Evolutionary conservation across 37 sponge, comb jelly and placozoan genomes (phyloP).

Genomic region (Diacarnus erythraeanus): DNA sequence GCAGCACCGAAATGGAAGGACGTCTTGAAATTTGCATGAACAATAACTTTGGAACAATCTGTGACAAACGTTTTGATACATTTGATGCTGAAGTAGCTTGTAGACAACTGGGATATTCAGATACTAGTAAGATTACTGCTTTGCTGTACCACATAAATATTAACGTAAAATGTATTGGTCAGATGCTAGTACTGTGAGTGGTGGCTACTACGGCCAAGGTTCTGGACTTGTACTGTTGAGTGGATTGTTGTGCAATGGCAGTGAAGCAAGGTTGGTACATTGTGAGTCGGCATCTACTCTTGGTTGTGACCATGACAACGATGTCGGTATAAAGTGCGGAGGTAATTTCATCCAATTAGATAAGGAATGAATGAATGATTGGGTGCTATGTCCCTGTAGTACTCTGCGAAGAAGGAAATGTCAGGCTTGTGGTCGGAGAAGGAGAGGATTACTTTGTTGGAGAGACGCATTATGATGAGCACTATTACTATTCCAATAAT

Average conservation of each 20-base stretch:
- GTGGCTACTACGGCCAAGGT: background rate
- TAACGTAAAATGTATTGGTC: slow-evolving; percentile 6
- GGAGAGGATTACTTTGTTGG: slow-evolving; percentile 12
- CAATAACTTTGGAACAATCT: background rate
- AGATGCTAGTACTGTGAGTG: background rate
- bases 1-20: background rate
- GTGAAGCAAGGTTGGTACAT: background rate
- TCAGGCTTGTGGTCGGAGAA: slow-evolving; percentile 19
- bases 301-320: slow-evolving; percentile 3
- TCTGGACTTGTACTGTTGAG: background rate
- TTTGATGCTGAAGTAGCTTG: slow-evolving; percentile 6
- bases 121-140: background rate
- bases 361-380: background rate
- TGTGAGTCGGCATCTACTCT: background rate
- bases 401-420: slow-evolving; percentile 8
- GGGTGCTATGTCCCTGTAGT: slow-evolving; percentile 6
- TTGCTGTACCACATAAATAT: no score
- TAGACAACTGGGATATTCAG: slow-evolving; percentile 9
- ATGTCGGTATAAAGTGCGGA: slow-evolving; percentile 16
- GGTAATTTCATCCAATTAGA: slow-evolving; percentile 16
- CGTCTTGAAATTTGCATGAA: slow-evolving; percentile 13
- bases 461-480: background rate
- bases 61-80: background rate
- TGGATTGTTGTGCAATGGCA: background rate
- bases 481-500: slow-evolving; percentile 1